phyloP scores from a whole-genome alignment of 2,113 vertebrate species.

The Mystacornis crossleyi region DNA sequence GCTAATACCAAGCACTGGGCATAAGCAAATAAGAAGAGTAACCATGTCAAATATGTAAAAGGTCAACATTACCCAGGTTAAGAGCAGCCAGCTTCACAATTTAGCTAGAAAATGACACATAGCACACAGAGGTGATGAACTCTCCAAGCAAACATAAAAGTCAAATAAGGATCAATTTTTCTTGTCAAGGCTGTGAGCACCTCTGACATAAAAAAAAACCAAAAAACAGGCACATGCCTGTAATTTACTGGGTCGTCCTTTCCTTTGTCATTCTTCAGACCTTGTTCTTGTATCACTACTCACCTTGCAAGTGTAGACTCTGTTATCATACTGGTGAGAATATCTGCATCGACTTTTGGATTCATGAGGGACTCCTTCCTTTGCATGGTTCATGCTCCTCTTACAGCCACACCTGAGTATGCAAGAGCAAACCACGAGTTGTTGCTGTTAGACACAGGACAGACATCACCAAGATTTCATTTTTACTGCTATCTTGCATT shows the following conservation, averaged over 20 bases:
- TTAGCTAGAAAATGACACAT: not conserved
- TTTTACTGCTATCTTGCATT: not conserved
- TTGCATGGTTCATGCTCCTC: slow-evolving; percentile 97
- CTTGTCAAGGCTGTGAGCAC: not conserved
- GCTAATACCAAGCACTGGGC: not conserved
- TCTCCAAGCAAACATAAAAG: not conserved
- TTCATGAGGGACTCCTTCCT: slow-evolving; percentile 89
- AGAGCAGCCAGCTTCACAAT: not conserved
- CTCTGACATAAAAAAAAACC: not conserved
- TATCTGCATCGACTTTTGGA: slow-evolving; percentile 94
- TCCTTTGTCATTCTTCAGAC: not conserved
- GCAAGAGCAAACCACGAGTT: slow-evolving; percentile 14
- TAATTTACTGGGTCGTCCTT: not conserved
- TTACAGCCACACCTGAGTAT: slow-evolving; percentile 88
- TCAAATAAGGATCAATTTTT: not conserved
- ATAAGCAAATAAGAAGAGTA: not conserved
- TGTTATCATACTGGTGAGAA: slow-evolving; percentile 93
- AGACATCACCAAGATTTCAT: not conserved
- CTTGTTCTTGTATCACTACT: not conserved
- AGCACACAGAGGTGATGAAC: not conserved
- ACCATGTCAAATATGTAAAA: not conserved
- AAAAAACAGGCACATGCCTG: not conserved
- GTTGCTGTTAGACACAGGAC: not conserved
- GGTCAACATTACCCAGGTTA: not conserved
- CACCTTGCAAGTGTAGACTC: slow-evolving; percentile 97